Percentiles rank a stretch among this genome's conserved stretches.
phyloP scores from a whole-genome alignment of 2,113 vertebrate species.

The Castor canadensis region DNA sequence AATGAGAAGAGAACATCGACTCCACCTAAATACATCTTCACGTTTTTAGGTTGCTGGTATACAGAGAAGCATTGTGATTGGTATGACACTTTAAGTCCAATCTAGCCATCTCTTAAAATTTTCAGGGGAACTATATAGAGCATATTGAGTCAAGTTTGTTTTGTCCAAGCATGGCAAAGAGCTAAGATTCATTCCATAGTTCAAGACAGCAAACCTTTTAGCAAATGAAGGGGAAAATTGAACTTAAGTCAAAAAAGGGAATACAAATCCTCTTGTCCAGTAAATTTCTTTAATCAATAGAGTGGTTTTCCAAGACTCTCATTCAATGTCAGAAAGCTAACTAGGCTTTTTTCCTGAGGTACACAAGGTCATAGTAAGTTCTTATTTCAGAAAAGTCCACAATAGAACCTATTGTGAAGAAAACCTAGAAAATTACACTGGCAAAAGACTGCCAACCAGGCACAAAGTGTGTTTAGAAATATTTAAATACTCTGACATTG shows the following conservation, averaged over 20 bases:
- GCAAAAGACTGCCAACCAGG: conserved; percentile 65
- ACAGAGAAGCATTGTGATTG: background rate
- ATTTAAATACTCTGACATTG: conserved; percentile 70
- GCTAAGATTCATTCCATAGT: conserved; percentile 23
- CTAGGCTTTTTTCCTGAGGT: background rate
- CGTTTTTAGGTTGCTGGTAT: background rate
- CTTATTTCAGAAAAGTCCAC: conserved; percentile 49
- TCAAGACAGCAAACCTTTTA: conserved; percentile 67
- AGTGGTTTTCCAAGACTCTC: conserved; percentile 49
- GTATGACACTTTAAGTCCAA: background rate
- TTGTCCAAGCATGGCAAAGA: conserved; percentile 13
- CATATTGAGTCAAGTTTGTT: background rate
- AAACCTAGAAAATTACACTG: conserved; percentile 27
- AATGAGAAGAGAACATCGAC: background rate
- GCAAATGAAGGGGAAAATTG: conserved; percentile 72
- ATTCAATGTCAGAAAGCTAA: conserved; percentile 46
- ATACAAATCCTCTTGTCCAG: conserved; percentile 45
- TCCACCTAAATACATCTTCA: background rate
- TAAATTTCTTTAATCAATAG: conserved; percentile 68
- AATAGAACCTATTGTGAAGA: conserved; percentile 41
- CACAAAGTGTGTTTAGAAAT: conserved; percentile 65
- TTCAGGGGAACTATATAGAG: background rate
- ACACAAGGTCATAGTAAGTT: conserved; percentile 57
- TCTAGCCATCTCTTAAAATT: background rate
- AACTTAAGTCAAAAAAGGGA: conserved; percentile 65